Percentiles rank a stretch among this genome's conserved stretches.
These are phyloP conservation scores for Latrodectus elegans DNA, from an alignment of 2,888 invertebrate species.

Conservation along the genomic window DNA sequence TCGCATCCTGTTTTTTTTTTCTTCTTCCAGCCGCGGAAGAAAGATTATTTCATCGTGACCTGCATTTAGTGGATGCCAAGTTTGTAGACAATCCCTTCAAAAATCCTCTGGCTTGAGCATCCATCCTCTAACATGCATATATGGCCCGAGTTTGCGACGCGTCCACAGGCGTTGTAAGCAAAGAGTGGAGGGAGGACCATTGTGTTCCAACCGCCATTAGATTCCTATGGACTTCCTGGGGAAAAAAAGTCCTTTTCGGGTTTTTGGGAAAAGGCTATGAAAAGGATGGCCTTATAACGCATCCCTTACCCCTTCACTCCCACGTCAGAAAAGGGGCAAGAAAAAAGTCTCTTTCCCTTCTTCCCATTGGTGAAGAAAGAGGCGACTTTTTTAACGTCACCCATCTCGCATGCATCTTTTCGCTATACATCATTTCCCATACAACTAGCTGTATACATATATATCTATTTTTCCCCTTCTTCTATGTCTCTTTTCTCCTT, in stretches of 20 bases:
- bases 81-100: constrained; percentile 32
- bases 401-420: constrained; percentile 60
- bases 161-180: constrained; percentile 62
- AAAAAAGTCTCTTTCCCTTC: constrained; percentile 25
- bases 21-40: neutral
- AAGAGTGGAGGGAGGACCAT: constrained; percentile 54
- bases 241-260: neutral
- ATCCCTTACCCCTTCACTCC: no score
- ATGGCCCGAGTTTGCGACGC: constrained; percentile 27
- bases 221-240: constrained; percentile 68
- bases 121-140: constrained; percentile 30
- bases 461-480: constrained; percentile 7
- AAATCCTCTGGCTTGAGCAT: no score
- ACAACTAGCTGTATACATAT: constrained; percentile 44
- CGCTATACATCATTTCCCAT: constrained; percentile 68
- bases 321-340: constrained; percentile 30
- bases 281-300: no score
- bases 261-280: no score
- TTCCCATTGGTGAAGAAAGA: constrained; percentile 9
- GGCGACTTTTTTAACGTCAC: constrained; percentile 55
- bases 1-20: constrained; percentile 4
- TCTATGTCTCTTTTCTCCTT: constrained; percentile 8
- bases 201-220: constrained; percentile 67
- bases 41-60: constrained; percentile 56
- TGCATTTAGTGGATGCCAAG: constrained; percentile 64